Base-by-base conservation (phyloP, 2,888 invertebrate species). In the Actias luna region DNA sequence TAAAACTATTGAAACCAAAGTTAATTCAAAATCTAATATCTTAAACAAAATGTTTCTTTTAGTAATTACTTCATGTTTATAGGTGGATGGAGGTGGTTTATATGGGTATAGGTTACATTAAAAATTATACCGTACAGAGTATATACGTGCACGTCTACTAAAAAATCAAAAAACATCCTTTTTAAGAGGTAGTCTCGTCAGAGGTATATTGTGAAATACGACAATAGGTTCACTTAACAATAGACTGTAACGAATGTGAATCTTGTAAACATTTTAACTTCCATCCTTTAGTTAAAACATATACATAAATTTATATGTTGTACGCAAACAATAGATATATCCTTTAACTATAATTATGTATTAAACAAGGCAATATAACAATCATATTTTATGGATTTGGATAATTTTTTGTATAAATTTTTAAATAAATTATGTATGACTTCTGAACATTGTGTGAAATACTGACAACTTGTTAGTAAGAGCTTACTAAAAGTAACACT, bases 401-500 rank as follows among this genome's bases (percentile, higher is more conserved):
- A 60, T 50, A 64, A 33, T 42, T 64, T 16, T 52, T 33, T 63
- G 22, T 39, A 25, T 59, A 35, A n/a, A n/a, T n/a, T 57, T 42
- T 63, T 35, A 35, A 64, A 63, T 46, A 36, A 62, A 35, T 42
- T 31, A 50, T 60, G 58, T 64, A 58, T 36, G 64, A 61, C 58
- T 61, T 64, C 59, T 61, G 61, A 64, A 58, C 61, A 42, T 58
- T 58, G 46, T 60, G 63, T 60, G 61, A 64, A 64, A 58, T 64
- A 61, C 62, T 68, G 66, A 69, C 65, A 69, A 68, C 70, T 70
- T 73, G 72, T 76, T 81, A 76, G 74, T 73, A 76, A 66, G 69
- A 67, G 63, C 70, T 70, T 69, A 76, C 79, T 74, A 84, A 83
- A 84, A 80, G 73, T 85, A 71, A 79, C 84, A 85, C 78, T 68